Percentiles rank a stretch among this genome's conserved stretches.
Conservation (phyloP, 2,113 vertebrate genomes). For the Numida meleagris region DNA sequence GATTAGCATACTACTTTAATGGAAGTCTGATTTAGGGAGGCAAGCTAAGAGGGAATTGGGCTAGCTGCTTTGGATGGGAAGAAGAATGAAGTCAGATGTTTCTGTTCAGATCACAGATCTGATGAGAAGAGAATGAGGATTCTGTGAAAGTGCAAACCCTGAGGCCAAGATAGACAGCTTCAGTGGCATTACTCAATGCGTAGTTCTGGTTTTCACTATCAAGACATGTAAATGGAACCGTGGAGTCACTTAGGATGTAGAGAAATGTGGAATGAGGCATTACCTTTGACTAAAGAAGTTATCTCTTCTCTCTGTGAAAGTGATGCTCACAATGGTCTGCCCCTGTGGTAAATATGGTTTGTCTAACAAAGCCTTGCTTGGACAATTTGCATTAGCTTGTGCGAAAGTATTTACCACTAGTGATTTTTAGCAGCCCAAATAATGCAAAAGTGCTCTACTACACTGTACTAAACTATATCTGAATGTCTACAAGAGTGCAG, state of each 20-base stretch:
- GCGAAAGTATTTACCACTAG: background rate
- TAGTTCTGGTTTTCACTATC: background rate
- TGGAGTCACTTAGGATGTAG: background rate
- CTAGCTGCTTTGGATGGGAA: background rate
- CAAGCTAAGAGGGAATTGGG: background rate
- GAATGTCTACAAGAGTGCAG: background rate
- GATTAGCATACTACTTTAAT: accelerated
- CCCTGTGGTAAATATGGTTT: background rate
- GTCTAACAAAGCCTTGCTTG: background rate
- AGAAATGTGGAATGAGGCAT: background rate
- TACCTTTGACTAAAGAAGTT: background rate
- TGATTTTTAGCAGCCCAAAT: background rate
- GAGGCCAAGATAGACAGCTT: background rate
- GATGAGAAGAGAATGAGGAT: background rate
- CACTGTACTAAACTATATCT: background rate
- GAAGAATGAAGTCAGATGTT: accelerated
- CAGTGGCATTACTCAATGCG: background rate
- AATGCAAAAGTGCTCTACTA: background rate
- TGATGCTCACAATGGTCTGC: background rate
- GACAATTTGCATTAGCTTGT: background rate
- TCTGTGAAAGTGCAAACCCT: background rate
- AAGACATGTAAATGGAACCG: accelerated
- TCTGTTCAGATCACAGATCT: background rate
- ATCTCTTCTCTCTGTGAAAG: background rate
- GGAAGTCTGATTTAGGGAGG: background rate